Percentiles rank a stretch among this genome's conserved stretches.
Conservation (phyloP, 2,113 vertebrate species). For the Spermophilus dauricus region DNA sequence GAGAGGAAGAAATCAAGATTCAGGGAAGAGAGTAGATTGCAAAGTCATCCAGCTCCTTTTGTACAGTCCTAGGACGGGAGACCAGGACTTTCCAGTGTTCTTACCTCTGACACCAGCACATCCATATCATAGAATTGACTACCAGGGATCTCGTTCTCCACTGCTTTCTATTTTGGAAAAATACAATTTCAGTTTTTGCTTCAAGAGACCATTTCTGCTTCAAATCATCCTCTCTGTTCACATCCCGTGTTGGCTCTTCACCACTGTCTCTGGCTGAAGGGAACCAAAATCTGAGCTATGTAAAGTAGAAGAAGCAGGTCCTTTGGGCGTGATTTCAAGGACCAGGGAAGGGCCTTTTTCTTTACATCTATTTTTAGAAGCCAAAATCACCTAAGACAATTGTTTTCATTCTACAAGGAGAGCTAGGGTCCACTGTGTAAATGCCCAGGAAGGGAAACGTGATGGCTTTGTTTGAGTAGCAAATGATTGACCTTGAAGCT, state of each 20-base stretch:
- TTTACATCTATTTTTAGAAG: background rate
- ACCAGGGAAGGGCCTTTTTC: background rate
- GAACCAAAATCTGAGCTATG: background rate
- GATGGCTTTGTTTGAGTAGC: background rate
- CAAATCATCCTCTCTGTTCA: background rate
- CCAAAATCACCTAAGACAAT: background rate
- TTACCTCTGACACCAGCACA: background rate
- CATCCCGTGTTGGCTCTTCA: background rate
- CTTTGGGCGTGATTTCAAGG: background rate
- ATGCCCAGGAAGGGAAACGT: background rate
- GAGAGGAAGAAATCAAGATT: slow-evolving; percentile 4
- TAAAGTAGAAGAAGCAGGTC: background rate
- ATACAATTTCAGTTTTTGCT: background rate
- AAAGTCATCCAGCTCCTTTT: background rate
- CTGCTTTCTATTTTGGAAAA: background rate
- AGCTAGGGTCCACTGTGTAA: background rate
- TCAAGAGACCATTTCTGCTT: background rate
- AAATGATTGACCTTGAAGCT: background rate
- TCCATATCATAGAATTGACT: background rate
- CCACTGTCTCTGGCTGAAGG: background rate
- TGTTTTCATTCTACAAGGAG: background rate
- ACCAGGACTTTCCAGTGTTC: background rate
- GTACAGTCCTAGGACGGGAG: background rate
- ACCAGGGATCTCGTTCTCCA: background rate
- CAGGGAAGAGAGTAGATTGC: background rate